Evolutionary conservation across 2,113 vertebrate genomes (phyloP).

Genomic region (Bufo bufo): DNA sequence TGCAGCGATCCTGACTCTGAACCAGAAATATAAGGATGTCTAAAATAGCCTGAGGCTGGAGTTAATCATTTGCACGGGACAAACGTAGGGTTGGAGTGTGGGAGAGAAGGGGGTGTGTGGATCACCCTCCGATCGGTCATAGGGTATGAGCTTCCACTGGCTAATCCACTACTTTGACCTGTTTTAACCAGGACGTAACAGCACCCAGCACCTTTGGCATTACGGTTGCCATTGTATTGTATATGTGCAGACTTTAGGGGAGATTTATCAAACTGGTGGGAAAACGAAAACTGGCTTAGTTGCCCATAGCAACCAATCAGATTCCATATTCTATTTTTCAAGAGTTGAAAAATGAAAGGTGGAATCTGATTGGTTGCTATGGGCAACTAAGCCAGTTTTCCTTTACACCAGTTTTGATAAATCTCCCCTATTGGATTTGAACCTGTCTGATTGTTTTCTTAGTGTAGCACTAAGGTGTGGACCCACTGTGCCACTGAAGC

Average conservation of each 20-base stretch:
- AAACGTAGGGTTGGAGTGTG: not conserved
- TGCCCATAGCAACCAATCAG: too few species aligned
- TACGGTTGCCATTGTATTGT: not conserved
- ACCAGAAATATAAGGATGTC: constrained; percentile 39
- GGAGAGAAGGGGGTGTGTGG: not conserved
- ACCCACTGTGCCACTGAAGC: too few species aligned
- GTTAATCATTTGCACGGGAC: constrained; percentile 52
- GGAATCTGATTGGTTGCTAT: too few species aligned
- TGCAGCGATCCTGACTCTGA: not conserved
- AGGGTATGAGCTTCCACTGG: not conserved
- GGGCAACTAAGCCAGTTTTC: too few species aligned
- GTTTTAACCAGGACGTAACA: not conserved
- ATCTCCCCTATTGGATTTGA: not conserved
- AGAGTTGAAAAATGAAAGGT: too few species aligned
- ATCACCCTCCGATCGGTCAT: not conserved
- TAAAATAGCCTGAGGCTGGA: constrained; percentile 17
- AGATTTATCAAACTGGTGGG: too few species aligned
- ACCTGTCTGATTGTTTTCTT: not conserved
- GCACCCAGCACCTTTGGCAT: not conserved
- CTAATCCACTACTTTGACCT: not conserved
- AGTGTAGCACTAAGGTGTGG: too few species aligned
- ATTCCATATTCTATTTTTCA: too few species aligned
- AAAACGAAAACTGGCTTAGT: too few species aligned
- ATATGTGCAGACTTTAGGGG: not conserved
- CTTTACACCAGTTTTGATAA: too few species aligned